phyloP scores from a whole-genome alignment of 2,797 vertebrate genomes.

The Nyctalus aviator region DNA sequence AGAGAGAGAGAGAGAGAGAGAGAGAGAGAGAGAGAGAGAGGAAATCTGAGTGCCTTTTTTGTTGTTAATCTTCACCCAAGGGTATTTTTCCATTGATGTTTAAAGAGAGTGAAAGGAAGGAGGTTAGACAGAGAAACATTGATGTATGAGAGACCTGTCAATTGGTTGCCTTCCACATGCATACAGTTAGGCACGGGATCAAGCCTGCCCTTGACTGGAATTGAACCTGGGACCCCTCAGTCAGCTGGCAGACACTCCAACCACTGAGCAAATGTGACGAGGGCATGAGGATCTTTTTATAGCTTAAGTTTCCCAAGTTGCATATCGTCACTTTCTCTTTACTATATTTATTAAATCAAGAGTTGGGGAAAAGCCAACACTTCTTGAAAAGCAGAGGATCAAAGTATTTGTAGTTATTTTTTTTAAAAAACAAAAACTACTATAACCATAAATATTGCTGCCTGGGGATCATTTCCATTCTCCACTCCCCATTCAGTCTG shows the following conservation, averaged over 20 bases:
- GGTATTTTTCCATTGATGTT: too few species aligned
- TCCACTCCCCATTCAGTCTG: background rate
- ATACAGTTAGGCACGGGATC: too few species aligned
- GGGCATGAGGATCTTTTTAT: background rate
- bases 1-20: background rate
- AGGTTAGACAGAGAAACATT: too few species aligned
- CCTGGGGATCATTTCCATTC: background rate
- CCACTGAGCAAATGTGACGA: too few species aligned
- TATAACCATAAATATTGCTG: background rate
- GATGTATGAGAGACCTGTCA: too few species aligned
- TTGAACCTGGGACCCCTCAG: too few species aligned
- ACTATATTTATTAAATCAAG: slow-evolving; percentile 4
- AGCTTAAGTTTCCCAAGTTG: background rate
- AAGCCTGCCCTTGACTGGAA: too few species aligned
- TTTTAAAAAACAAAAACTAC: background rate
- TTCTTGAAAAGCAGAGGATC: background rate
- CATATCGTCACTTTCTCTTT: background rate
- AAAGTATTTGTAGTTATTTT: background rate
- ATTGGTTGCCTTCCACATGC: too few species aligned
- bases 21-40: background rate
- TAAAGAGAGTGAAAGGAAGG: too few species aligned
- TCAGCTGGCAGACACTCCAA: too few species aligned
- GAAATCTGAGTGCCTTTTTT: background rate
- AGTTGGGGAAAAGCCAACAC: background rate
- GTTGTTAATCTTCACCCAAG: too few species aligned